Conservation (phyloP, 2,888 invertebrate species). For the Cremastinae sp. region DNA sequence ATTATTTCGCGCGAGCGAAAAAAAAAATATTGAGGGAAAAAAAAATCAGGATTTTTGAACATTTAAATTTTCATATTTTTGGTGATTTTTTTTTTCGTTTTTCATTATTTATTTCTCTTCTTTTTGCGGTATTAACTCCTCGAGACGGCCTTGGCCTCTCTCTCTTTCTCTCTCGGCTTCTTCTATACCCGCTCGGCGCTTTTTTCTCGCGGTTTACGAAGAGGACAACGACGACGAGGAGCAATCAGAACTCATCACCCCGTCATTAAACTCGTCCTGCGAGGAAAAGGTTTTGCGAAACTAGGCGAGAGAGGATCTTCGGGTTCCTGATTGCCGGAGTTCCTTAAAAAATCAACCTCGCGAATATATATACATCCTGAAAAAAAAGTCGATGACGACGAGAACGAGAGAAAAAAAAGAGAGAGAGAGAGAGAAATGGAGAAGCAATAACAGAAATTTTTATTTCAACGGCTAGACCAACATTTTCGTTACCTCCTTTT, state of each 20-base stretch:
- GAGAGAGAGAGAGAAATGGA: constrained; percentile 41
- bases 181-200: background rate
- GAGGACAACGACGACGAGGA: constrained; percentile 44
- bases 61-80: too few species aligned
- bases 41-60: too few species aligned
- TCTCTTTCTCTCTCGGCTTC: background rate
- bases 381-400: constrained; percentile 34
- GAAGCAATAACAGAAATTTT: constrained; percentile 39
- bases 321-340: constrained; percentile 23
- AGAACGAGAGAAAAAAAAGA: constrained; percentile 31
- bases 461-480: constrained; percentile 40
- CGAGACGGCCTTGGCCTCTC: too few species aligned
- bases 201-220: background rate
- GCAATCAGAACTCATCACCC: constrained; percentile 56
- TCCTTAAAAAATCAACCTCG: background rate
- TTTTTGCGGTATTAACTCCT: too few species aligned
- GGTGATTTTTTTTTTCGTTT: too few species aligned
- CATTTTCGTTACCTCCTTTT: constrained; percentile 9
- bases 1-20: too few species aligned
- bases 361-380: background rate
- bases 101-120: too few species aligned
- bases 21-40: too few species aligned
- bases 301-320: constrained; percentile 51
- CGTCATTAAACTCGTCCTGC: constrained; percentile 54
- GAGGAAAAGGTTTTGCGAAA: constrained; percentile 46